These are phyloP conservation scores for Ennomos erosarius DNA, from an alignment of 2,888 invertebrate genomes.

Conservation along the genomic window DNA sequence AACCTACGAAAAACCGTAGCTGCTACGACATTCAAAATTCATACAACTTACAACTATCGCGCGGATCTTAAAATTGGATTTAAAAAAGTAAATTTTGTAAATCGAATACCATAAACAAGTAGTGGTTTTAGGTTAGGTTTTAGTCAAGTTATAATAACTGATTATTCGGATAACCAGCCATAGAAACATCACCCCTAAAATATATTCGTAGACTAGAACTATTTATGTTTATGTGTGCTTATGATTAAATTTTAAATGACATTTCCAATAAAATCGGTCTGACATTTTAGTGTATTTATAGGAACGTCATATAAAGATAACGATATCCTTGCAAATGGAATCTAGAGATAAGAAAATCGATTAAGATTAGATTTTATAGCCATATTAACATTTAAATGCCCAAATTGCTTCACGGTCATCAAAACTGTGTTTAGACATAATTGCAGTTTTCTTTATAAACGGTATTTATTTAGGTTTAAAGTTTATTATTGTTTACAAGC, in stretches of 20 bases:
- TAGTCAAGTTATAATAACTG: too few relatives aligned
- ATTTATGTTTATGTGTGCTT: not conserved
- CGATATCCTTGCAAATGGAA: slow-evolving; percentile 24
- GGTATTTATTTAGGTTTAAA: not conserved
- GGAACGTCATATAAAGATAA: slow-evolving; percentile 15
- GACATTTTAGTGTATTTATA: slow-evolving; percentile 14
- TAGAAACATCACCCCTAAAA: too few relatives aligned
- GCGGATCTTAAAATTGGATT: too few relatives aligned
- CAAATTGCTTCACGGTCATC: slow-evolving; percentile 3
- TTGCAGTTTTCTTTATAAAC: slow-evolving; percentile 6
- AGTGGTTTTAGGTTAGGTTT: too few relatives aligned
- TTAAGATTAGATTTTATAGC: slow-evolving; percentile 23
- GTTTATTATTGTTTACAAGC: slow-evolving; percentile 2
- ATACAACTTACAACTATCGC: too few relatives aligned
- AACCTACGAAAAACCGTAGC: slow-evolving; percentile 20
- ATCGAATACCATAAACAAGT: too few relatives aligned
- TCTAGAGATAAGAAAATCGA: slow-evolving; percentile 26
- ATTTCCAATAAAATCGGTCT: slow-evolving; percentile 9
- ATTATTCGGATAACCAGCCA: too few relatives aligned
- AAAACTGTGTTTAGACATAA: slow-evolving; percentile 17
- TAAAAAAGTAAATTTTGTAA: too few relatives aligned
- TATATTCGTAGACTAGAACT: too few relatives aligned
- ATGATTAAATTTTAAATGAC: slow-evolving; percentile 7
- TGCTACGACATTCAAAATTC: not conserved
- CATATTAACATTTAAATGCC: slow-evolving; percentile 19